Evolutionary conservation across 1,140 invertebrate genomes (phyloP).

Genomic region (Cotesia chilonis): DNA sequence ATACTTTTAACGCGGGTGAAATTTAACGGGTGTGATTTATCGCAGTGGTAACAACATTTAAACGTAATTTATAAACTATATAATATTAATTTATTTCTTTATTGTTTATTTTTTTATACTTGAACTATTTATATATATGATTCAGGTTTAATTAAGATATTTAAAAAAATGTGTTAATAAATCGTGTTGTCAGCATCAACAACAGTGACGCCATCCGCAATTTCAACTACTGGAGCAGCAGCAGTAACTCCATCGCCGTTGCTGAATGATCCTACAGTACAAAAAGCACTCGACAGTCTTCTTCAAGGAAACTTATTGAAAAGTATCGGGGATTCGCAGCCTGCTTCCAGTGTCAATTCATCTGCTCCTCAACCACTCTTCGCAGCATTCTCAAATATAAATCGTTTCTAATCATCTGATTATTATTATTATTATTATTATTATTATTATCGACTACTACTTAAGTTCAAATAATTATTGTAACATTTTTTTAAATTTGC

Average conservation of each 20-base stretch:
- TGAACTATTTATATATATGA: slow-evolving; percentile 5
- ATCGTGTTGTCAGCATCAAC: slow-evolving; percentile 49
- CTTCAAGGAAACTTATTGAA: slow-evolving; percentile 73
- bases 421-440: slow-evolving; percentile 14
- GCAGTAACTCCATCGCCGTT: slow-evolving; percentile 66
- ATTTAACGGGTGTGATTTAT: too few species aligned
- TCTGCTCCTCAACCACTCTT: slow-evolving; percentile 54
- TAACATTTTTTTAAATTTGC: neutral
- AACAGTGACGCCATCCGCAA: slow-evolving; percentile 44
- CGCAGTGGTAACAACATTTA: too few species aligned
- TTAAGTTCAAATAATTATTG: slow-evolving; percentile 8
- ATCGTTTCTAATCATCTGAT: slow-evolving; percentile 54
- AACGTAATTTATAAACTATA: neutral
- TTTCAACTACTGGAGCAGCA: slow-evolving; percentile 45
- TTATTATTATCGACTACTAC: slow-evolving; percentile 23
- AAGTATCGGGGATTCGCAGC: slow-evolving; percentile 62
- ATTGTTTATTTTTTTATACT: slow-evolving; percentile 1
- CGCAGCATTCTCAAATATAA: slow-evolving; percentile 62
- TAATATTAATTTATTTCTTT: neutral
- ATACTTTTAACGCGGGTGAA: too few species aligned
- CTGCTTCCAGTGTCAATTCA: slow-evolving; percentile 31
- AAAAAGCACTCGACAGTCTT: slow-evolving; percentile 79
- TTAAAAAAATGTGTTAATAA: slow-evolving; percentile 20
- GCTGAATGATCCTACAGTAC: slow-evolving; percentile 76
- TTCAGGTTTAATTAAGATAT: slow-evolving; percentile 14